Conservation (phyloP, 1,140 invertebrate species). For the Popillia japonica region DNA sequence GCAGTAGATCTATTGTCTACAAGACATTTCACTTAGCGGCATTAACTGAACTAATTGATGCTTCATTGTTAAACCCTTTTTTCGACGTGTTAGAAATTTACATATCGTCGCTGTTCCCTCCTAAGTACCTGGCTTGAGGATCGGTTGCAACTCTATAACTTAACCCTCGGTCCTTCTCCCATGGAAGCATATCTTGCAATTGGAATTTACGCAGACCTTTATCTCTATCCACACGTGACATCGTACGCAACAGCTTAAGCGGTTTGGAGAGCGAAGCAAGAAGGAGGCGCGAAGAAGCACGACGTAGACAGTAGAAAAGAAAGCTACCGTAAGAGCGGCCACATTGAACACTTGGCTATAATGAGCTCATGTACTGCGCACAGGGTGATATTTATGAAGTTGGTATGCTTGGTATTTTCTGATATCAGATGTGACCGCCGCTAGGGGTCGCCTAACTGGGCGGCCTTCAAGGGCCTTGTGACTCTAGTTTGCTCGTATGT, state of each 20-base stretch:
- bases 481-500: conserved; percentile 14
- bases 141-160: background rate
- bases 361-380: conserved; percentile 34
- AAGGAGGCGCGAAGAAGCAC: background rate
- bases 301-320: background rate
- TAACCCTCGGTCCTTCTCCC: background rate
- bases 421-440: conserved; percentile 46
- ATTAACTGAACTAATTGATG: background rate
- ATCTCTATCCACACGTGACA: background rate
- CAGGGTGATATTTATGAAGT: conserved; percentile 48
- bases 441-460: conserved; percentile 43
- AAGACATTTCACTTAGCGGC: conserved; percentile 11
- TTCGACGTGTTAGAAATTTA: background rate
- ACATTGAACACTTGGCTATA: conserved; percentile 34
- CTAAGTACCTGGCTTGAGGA: background rate
- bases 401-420: conserved; percentile 45
- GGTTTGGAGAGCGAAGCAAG: background rate
- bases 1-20: conserved; percentile 3
- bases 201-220: background rate
- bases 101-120: background rate
- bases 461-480: conserved; percentile 46
- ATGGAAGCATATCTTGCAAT: background rate
- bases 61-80: background rate
- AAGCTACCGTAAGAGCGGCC: conserved; percentile 28
- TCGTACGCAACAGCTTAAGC: background rate